Evolutionary conservation across 2,888 invertebrate genomes (phyloP), one percentile per base, ranked within the genome.

Genomic region (Andrena bucephala): DNA sequence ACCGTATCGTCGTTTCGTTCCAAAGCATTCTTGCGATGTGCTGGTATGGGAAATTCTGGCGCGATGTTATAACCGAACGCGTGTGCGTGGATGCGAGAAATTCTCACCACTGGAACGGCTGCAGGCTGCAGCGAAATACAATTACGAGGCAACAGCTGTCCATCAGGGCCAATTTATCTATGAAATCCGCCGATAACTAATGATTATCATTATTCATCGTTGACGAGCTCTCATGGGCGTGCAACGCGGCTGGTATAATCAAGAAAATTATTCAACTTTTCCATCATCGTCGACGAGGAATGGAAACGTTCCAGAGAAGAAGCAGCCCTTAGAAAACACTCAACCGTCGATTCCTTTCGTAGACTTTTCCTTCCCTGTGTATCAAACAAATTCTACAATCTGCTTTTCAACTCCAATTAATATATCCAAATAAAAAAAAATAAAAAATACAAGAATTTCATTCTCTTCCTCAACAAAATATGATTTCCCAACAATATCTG

Each of bases 101-200:
- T 70, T 72, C 63, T 76, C 68, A 65, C 33, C 57, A 57, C 42
- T 59, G 54, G 57, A 77, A 65, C 68, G 84, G 83, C 73, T 72
- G 77, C 77, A 68, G 73, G 73, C 75, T 69, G 67, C 72, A 73
- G 68, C 67, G 85, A 85, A 77, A 84, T 81, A 85, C 77, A 85
- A 85, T 85, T 85, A 85, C 81, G 74, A 54, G 77, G 77, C 81
- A 85, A 81, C 84, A 81, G 85, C 84, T 85, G 85, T 85, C 85
- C 84, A 77, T 85, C 85, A 81, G 84, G 20, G 81, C 73, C 84
- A 85, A 84, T 85, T 85, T 85, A 84, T 84, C 85, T 85, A 78
- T 78, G 75, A 81, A 81, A 84, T 84, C 81, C 77, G 81, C 62
- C 75, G 78, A 84, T 85, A 81, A 72, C 75, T 74, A 76, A 75